These are phyloP conservation scores for Cheiracanthium punctorium DNA, from an alignment of 2,888 invertebrate genomes.

Conservation along the genomic window DNA sequence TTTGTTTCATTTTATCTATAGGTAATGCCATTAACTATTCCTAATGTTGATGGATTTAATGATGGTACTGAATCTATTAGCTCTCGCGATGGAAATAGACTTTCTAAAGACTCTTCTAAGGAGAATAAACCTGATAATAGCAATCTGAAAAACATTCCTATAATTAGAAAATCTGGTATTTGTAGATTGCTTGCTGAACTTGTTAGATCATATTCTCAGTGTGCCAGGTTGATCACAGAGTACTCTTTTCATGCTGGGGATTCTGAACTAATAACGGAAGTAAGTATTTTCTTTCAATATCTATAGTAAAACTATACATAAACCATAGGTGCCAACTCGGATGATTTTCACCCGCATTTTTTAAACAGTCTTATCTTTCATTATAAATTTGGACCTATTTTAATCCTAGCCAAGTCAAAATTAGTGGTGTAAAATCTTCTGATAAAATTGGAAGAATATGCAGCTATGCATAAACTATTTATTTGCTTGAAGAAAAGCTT, in stretches of 20 bases:
- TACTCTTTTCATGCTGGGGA: conserved; percentile 81
- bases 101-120: conserved; percentile 63
- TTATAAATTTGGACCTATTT: no score
- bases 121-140: conserved; percentile 73
- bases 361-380: no score
- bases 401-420: no score
- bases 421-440: no score
- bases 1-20: conserved; percentile 49
- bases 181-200: conserved; percentile 86
- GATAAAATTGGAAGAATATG: no score
- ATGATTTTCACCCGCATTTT: no score
- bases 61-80: conserved; percentile 56
- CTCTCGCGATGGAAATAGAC: conserved; percentile 40
- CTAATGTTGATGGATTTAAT: conserved; percentile 61
- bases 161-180: conserved; percentile 85
- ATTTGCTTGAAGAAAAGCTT: no score
- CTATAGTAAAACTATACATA: no score
- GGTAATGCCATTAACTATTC: conserved; percentile 54
- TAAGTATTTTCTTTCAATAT: conserved; percentile 71
- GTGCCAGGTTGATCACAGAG: conserved; percentile 85
- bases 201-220: conserved; percentile 85
- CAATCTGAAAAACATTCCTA: conserved; percentile 79
- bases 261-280: conserved; percentile 81
- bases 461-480: no score
- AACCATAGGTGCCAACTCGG: no score